Percentiles rank a stretch among this genome's conserved stretches.
phyloP scores from a whole-genome alignment of 2,797 vertebrate genomes.

The Acanthornis magna region DNA sequence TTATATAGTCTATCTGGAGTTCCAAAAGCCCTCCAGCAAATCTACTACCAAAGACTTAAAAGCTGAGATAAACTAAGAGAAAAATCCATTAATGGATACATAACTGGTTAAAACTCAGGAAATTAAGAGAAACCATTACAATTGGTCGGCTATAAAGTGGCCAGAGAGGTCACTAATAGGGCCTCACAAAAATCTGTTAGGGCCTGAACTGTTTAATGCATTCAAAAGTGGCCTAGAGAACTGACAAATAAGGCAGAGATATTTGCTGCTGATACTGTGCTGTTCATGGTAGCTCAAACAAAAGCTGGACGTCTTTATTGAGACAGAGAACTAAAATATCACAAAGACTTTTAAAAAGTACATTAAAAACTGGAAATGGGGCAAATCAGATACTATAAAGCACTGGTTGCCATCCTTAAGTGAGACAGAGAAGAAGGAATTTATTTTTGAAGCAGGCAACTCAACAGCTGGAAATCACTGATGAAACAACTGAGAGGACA shows the following conservation, averaged over 20 bases:
- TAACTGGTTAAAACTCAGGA: neutral
- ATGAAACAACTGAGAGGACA: neutral
- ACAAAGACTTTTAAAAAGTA: neutral
- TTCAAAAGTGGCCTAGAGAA: constrained; percentile 13
- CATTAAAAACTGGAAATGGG: neutral
- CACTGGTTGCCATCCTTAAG: neutral
- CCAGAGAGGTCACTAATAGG: neutral
- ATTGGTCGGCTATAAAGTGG: neutral
- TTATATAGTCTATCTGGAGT: neutral
- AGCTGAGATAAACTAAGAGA: neutral
- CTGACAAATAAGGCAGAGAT: neutral
- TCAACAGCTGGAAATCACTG: neutral
- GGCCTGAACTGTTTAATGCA: constrained; percentile 18
- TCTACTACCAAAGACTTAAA: neutral
- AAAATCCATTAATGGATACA: neutral
- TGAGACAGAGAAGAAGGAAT: neutral
- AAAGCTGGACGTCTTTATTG: neutral
- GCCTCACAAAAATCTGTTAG: neutral
- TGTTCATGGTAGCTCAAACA: neutral
- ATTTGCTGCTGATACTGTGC: neutral
- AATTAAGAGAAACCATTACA: neutral
- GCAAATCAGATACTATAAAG: neutral
- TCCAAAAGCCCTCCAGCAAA: neutral
- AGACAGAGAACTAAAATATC: neutral
- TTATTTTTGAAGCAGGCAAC: neutral